Conservation (phyloP, 2,888 invertebrate species). For the Teinopalpus imperialis region DNA sequence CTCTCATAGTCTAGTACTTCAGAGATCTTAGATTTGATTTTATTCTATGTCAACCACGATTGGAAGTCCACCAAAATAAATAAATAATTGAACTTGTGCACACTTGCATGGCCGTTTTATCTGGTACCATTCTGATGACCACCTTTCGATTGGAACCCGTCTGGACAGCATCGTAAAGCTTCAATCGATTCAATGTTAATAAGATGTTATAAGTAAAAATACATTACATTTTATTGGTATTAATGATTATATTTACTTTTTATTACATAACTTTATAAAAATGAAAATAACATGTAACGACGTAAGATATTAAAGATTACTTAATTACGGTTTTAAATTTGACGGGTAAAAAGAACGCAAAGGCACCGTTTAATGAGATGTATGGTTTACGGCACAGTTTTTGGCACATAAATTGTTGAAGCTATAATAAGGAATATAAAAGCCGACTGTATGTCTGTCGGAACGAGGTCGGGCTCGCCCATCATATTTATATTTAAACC, state of each 20-base stretch:
- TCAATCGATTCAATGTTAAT: not conserved
- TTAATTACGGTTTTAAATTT: constrained; percentile 8
- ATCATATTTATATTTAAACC: not conserved
- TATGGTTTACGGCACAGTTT: not conserved
- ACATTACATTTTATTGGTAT: constrained; percentile 1
- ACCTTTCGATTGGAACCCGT: no score
- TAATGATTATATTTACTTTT: not conserved
- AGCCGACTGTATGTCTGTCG: not conserved
- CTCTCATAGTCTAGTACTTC: no score
- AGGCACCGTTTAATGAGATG: not conserved
- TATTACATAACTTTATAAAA: not conserved
- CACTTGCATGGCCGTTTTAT: no score
- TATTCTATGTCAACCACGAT: no score
- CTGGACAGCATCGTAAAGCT: not conserved
- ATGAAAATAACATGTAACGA: not conserved
- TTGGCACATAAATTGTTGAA: constrained; percentile 4
- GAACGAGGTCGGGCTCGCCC: not conserved
- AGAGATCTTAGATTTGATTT: no score
- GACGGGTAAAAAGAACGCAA: not conserved
- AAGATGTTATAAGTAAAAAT: no score
- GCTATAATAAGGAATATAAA: constrained; percentile 11
- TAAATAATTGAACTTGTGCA: no score
- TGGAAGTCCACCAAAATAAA: no score
- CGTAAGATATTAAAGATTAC: not conserved
- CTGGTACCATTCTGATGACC: no score